A percentile compares a stretch with the other conserved stretches of the same genome.
phyloP scores from a whole-genome alignment of 1,140 invertebrate species.

The Caerostris darwini region DNA sequence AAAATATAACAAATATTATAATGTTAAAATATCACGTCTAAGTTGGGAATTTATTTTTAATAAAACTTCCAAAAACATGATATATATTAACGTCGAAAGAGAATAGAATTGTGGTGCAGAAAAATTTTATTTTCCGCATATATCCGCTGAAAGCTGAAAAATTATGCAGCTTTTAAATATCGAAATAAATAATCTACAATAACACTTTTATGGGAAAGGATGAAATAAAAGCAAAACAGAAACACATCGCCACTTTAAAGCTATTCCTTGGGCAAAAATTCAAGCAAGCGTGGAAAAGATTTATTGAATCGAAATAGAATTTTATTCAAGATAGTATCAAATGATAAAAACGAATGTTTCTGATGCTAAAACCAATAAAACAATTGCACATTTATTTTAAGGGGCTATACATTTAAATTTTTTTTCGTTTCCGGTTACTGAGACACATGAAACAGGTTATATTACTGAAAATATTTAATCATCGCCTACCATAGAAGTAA shows the following conservation, averaged over 20 bases:
- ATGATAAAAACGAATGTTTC: slow-evolving; percentile 35
- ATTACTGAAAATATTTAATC: slow-evolving; percentile 52
- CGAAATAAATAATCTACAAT: slow-evolving; percentile 13
- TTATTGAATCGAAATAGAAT: slow-evolving; percentile 35
- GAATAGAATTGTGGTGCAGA: background rate
- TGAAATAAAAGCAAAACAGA: background rate
- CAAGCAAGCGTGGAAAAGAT: background rate
- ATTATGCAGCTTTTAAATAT: slow-evolving; percentile 26
- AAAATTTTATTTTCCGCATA: background rate
- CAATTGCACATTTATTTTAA: background rate
- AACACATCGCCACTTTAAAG: background rate
- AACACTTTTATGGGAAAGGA: too few relatives aligned
- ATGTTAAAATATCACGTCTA: background rate
- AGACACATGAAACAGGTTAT: slow-evolving; percentile 9
- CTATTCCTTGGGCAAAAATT: slow-evolving; percentile 6
- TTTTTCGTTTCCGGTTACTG: background rate
- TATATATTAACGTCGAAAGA: background rate
- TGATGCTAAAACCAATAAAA: slow-evolving; percentile 14
- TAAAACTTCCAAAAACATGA: background rate
- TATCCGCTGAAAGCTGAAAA: background rate
- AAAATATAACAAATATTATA: too few relatives aligned
- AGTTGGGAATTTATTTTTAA: background rate
- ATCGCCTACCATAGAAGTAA: slow-evolving; percentile 28
- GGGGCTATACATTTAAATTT: background rate
- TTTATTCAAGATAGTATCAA: slow-evolving; percentile 6